Evolutionary conservation across 2,113 vertebrate species (phyloP), one percentile per base, ranked within the genome.

Genomic region (Thamnaconus septentrionalis): DNA sequence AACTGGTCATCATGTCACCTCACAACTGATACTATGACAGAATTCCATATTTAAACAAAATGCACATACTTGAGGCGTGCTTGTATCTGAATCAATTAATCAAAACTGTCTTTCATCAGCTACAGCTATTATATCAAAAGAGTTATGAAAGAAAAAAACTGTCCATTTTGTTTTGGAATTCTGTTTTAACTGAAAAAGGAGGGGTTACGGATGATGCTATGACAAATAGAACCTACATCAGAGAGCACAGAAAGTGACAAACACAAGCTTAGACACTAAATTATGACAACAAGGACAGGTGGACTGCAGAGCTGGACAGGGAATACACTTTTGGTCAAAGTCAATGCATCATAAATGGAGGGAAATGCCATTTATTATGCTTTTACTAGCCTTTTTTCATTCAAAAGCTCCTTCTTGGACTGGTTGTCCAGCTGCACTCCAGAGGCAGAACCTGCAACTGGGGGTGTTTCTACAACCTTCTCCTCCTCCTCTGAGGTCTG

Each of bases 301-400:
- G 54, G 41, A 56, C 54, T 85, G 81, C 75, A 85, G 72, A 82
- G 50, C 75, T 87, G 80, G 82, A 85, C 74, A 83, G 70, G 75
- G 67, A 66, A 63, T 45, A 73, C 45, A 66, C 31, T 75, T 63
- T 71, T 69, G 59, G 40, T 60, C 52, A 51, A 66, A 59, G 53
- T 78, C 31, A 87, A 4, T 84, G 91, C 92, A 94, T 96, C 85
- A 96, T 96, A 96, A 98, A 97, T 96, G 93, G 91, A 58, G 12
- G 64, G 73, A 55, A 79, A 80, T 69, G 74, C 93, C 94, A 97
- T 96, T 98, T 96, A 98, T 95, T 90, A 96, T 95, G 94, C 91
- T 84, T 85, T 76, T 90, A 99, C 97, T 96, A 93, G 96, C 97
- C 96, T 99, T 96, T 94, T 95, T 76, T 86, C 64, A 89, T 82